A percentile compares a stretch with the other conserved stretches of the same genome.
Evolutionary conservation across 2,797 vertebrate genomes (phyloP).

Genomic region (Spinus pinus): DNA sequence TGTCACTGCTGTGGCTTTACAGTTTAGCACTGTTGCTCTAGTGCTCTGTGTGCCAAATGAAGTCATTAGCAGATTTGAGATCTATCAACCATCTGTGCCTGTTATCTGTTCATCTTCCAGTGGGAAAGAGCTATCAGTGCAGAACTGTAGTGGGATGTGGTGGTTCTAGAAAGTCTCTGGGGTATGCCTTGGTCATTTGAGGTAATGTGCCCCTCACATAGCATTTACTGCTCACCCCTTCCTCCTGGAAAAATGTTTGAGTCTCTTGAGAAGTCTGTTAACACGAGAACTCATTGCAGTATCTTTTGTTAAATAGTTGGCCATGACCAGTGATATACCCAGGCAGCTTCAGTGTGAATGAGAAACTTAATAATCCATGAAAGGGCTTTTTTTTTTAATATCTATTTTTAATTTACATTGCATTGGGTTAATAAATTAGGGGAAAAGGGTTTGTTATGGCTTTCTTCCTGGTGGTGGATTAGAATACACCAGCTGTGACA

Average conservation of each 20-base stretch:
- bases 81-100: conserved; percentile 16
- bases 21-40: background rate
- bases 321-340: background rate
- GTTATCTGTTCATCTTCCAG: background rate
- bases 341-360: background rate
- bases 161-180: background rate
- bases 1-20: background rate
- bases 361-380: background rate
- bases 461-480: background rate
- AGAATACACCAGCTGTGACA: background rate
- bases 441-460: background rate
- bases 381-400: background rate
- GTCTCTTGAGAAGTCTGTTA: background rate
- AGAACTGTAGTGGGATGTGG: background rate
- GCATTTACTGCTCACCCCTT: background rate
- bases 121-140: background rate
- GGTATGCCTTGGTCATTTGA: background rate
- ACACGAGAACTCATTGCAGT: background rate
- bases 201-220: background rate
- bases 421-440: background rate
- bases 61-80: background rate
- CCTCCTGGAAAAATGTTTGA: background rate
- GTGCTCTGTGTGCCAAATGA: conserved; percentile 9
- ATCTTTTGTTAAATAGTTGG: background rate
- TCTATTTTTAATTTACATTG: background rate